Conservation (phyloP, 2,888 invertebrate genomes). For the Mythimna pallens region DNA sequence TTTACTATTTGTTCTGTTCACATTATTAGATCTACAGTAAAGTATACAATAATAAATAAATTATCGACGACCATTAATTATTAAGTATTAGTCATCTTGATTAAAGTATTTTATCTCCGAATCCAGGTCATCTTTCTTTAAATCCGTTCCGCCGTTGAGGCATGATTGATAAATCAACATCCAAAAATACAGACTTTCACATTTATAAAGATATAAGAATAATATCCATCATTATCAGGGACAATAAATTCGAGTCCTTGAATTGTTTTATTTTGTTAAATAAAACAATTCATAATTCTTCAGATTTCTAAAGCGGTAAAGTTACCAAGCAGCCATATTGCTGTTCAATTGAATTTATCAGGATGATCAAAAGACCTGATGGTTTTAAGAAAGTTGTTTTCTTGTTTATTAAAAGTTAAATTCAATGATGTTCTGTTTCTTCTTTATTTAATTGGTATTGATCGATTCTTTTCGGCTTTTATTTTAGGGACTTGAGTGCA, state of each 20-base stretch:
- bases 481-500: neutral
- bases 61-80: no score
- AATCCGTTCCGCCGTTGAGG: neutral
- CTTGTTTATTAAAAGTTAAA: neutral
- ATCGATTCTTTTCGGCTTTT: neutral
- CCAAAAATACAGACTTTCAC: neutral
- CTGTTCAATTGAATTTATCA: constrained; percentile 13
- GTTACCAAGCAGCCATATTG: neutral
- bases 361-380: constrained; percentile 2
- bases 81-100: no score
- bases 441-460: neutral
- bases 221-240: neutral
- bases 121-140: neutral
- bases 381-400: constrained; percentile 5
- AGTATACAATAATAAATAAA: no score
- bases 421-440: neutral
- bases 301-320: constrained; percentile 12
- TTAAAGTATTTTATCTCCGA: no score
- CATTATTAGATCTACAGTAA: no score
- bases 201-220: neutral
- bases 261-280: neutral
- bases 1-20: no score
- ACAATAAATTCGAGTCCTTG: neutral
- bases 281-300: no score
- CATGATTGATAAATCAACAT: neutral